phyloP scores from a whole-genome alignment of 2,113 vertebrate species.

The Elaphurus davidianus region DNA sequence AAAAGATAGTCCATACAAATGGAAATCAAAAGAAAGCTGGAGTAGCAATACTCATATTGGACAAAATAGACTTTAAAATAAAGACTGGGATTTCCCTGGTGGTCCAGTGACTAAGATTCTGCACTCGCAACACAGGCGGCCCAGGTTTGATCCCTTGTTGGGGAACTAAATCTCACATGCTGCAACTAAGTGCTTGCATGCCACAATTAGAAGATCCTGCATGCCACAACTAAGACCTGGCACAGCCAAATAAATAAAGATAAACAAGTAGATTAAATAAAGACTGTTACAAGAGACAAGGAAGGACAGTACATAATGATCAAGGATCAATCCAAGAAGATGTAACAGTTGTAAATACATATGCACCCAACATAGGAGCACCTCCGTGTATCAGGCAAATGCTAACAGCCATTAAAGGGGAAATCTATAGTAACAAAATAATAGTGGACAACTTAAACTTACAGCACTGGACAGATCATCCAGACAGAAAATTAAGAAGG shows the following conservation, averaged over 20 bases:
- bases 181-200: not conserved
- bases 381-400: not conserved
- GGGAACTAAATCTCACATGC: not conserved
- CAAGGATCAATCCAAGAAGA: not conserved
- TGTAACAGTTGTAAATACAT: not conserved
- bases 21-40: not conserved
- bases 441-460: not conserved
- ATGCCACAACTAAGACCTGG: not conserved
- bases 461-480: not conserved
- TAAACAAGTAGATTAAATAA: not conserved
- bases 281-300: not conserved
- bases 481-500: not conserved
- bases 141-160: not conserved
- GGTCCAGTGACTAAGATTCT: not conserved
- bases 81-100: not conserved
- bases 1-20: not conserved
- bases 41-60: rapidly evolving
- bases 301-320: not conserved
- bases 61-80: not conserved
- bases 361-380: not conserved
- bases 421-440: not conserved
- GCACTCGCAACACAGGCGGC: not conserved
- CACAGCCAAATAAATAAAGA: not conserved
- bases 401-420: not conserved
- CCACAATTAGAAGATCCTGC: not conserved